Evolutionary conservation across 2,888 invertebrate species (phyloP), one percentile per base, ranked within the genome.

Genomic region (Galerucella calmariensis): DNA sequence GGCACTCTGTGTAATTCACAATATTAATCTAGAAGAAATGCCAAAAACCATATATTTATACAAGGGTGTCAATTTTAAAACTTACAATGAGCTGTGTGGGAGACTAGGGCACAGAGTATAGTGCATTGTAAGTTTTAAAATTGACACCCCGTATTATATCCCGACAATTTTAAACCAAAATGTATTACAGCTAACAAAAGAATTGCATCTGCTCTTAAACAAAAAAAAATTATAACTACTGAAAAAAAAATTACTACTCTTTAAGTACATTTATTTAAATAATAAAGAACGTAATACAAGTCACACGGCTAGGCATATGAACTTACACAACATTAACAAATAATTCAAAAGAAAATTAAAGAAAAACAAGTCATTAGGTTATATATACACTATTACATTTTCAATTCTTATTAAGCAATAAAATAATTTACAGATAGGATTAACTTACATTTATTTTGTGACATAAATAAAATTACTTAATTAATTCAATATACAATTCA

Each of bases 321-420:
- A 56, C 56, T 10, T 10, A 56, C 56, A 56, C 12, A 12, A 48
- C 14, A 48, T 48, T 14, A 48, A 48, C 51, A 51, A n/a, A 51
- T n/a, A 51, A 16, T 14, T 51, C 6, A n/a, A n/a, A 6, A n/a
- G n/a, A 11, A 56, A 53, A 16, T 2, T 9, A 56, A 56, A 56
- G 20, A 56, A 56, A 56, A 56, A 56, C 56, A 56, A 61, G 24
- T n/a, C n/a, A 4, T 9, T 35, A 61, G 27, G 12, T 61, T 61
- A 35, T 35, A 35, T 61, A 35, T 35, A 35, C 61, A 61, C 24
- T 20, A 59, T 35, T 61, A 61, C 61, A 61, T 61, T 61, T 61
- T 35, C 58, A 6, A 59, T 20, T 20, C 14, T 35, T 35, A 61
- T 61, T 35, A 56, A 56, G 56, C 56, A 56, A 48, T 56, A 20